A percentile compares a stretch with the other conserved stretches of the same genome.
Conservation (phyloP, 2,113 vertebrate species). For the Onychostoma macrolepis region DNA sequence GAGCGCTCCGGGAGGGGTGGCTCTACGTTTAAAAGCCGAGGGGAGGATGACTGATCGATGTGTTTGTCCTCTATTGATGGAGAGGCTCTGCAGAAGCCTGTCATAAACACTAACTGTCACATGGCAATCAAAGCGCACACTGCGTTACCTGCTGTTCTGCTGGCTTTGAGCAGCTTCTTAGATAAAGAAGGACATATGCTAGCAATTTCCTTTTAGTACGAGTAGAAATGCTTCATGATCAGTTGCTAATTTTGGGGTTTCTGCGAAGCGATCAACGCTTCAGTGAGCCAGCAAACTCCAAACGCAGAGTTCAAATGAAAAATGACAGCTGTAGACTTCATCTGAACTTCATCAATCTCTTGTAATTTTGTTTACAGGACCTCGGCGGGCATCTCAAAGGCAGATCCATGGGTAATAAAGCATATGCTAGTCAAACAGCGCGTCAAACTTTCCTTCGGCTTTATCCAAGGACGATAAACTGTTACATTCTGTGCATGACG, state of each 20-base stretch:
- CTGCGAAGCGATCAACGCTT: neutral
- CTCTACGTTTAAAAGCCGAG: constrained; percentile 71
- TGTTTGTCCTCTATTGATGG: constrained; percentile 75
- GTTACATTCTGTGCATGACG: neutral
- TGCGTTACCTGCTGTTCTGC: constrained; percentile 4
- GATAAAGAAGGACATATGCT: constrained; percentile 30
- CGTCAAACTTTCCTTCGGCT: neutral
- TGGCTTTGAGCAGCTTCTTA: constrained; percentile 13
- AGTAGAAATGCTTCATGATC: constrained; percentile 1
- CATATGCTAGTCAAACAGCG: constrained; percentile 1
- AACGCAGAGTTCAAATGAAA: constrained; percentile 5
- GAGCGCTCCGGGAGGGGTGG: constrained; percentile 68
- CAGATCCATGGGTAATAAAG: constrained; percentile 9
- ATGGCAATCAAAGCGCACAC: constrained; percentile 71
- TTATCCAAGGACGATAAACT: constrained; percentile 4
- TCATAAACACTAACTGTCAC: constrained; percentile 80
- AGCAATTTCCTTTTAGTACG: neutral
- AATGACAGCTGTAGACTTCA: constrained; percentile 18
- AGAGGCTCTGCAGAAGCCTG: constrained; percentile 64
- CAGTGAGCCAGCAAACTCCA: neutral
- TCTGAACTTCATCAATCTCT: constrained; percentile 20
- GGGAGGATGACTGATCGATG: constrained; percentile 76
- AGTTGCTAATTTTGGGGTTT: neutral
- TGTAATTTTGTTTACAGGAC: constrained; percentile 25
- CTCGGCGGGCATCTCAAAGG: neutral